phyloP scores from a whole-genome alignment of 64 coral and sea anemone species.

The Stichodactyla mertensii region DNA sequence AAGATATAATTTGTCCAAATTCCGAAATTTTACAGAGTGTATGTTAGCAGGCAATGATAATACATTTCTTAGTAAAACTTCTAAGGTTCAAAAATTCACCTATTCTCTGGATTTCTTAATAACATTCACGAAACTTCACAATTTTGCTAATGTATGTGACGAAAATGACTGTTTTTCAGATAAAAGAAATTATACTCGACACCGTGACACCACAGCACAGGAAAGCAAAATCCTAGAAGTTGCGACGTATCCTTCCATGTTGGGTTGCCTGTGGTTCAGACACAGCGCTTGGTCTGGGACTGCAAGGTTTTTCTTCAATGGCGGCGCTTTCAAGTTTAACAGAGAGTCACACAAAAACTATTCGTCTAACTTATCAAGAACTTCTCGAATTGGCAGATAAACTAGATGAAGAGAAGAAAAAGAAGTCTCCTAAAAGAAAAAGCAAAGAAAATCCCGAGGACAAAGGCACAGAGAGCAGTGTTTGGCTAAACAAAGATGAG shows the following conservation, averaged over 20 bases:
- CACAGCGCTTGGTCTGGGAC: background rate
- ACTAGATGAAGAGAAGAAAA: constrained; percentile 45
- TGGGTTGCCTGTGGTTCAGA: background rate
- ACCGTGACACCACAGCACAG: no score
- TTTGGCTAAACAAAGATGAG: background rate
- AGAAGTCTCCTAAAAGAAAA: constrained; percentile 32
- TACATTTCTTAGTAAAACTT: no score
- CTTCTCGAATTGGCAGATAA: constrained; percentile 53
- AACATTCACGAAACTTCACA: no score
- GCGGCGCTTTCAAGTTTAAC: constrained; percentile 77
- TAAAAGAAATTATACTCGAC: no score
- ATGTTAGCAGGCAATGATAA: no score
- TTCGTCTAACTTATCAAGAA: constrained; percentile 78
- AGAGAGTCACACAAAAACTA: constrained; percentile 27
- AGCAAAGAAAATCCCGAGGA: constrained; percentile 31
- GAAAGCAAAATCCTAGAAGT: no score
- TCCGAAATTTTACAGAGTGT: no score
- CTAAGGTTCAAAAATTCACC: no score
- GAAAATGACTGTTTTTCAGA: no score
- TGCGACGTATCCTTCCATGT: background rate
- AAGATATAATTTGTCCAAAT: no score
- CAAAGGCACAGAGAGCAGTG: background rate
- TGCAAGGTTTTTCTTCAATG: constrained; percentile 22
- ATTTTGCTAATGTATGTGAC: no score
- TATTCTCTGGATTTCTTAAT: no score